Percentiles rank a stretch among this genome's conserved stretches.
Evolutionary conservation across 2,888 invertebrate genomes (phyloP).

Genomic region (Campoplex nolae): DNA sequence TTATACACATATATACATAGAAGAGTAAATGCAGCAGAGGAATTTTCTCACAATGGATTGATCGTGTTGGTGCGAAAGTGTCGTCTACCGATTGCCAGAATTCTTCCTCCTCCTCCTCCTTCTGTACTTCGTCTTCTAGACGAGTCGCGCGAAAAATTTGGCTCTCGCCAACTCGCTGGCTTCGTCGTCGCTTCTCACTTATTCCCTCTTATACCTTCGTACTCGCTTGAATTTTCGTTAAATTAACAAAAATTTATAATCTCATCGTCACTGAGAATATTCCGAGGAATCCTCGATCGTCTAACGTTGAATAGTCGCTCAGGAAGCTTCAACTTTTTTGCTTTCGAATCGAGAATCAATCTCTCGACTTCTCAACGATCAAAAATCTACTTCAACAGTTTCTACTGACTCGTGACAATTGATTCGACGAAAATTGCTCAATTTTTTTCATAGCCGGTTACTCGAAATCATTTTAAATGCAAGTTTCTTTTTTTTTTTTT

Average conservation of each 20-base stretch:
- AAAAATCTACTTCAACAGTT: too few relatives aligned
- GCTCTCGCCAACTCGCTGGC: slow-evolving; percentile 36
- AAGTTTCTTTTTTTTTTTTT: too few relatives aligned
- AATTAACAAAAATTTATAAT: not conserved
- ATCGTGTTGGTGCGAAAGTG: slow-evolving; percentile 77
- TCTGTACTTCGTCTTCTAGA: slow-evolving; percentile 34
- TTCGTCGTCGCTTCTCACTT: not conserved
- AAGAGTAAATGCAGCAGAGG: slow-evolving; percentile 76
- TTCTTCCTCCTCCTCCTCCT: slow-evolving; percentile 18
- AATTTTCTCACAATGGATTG: slow-evolving; percentile 80
- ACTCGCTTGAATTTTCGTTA: not conserved
- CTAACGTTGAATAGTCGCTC: too few relatives aligned
- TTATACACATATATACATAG: slow-evolving; percentile 2
- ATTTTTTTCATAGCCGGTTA: too few relatives aligned
- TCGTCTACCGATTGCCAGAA: slow-evolving; percentile 62
- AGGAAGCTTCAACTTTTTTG: not conserved
- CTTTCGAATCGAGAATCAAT: too few relatives aligned
- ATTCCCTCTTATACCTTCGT: not conserved
- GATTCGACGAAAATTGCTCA: too few relatives aligned
- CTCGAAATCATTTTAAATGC: too few relatives aligned
- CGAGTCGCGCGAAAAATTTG: slow-evolving; percentile 41
- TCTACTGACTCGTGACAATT: too few relatives aligned
- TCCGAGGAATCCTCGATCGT: not conserved
- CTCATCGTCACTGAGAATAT: not conserved
- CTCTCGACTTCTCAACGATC: too few relatives aligned